Percentiles rank a stretch among this genome's conserved stretches.
These are phyloP conservation scores for Chrysomela aeneicollis DNA, from an alignment of 2,888 invertebrate species.

Conservation along the genomic window DNA sequence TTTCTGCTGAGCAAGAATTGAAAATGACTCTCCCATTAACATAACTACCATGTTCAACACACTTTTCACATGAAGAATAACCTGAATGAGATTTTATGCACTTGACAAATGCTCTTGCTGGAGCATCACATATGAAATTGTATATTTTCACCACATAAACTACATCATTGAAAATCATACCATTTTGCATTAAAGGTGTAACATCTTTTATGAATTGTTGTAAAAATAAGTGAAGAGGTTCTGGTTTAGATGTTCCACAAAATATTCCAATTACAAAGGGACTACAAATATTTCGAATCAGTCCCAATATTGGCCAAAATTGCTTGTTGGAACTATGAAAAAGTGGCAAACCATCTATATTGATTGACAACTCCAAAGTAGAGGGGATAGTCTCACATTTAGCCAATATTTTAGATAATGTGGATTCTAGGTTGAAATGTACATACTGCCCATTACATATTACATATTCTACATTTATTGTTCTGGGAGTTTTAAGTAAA, in stretches of 20 bases:
- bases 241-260: slow-evolving; percentile 33
- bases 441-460: slow-evolving; percentile 18
- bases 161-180: slow-evolving; percentile 21
- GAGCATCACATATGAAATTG: slow-evolving; percentile 31
- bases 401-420: slow-evolving; percentile 12
- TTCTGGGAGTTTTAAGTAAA: slow-evolving; percentile 19
- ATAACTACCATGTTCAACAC: too few species aligned
- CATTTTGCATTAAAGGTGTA: slow-evolving; percentile 18
- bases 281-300: slow-evolving; percentile 23
- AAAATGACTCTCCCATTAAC: too few species aligned
- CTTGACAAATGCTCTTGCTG: slow-evolving; percentile 31
- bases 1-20: neutral
- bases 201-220: slow-evolving; percentile 30
- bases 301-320: slow-evolving; percentile 31
- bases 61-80: slow-evolving; percentile 30
- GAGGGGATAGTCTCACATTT: slow-evolving; percentile 5
- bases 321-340: slow-evolving; percentile 29
- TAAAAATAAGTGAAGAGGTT: slow-evolving; percentile 25
- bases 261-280: slow-evolving; percentile 34
- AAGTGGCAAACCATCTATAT: slow-evolving; percentile 31
- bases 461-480: neutral
- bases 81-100: slow-evolving; percentile 31
- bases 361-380: slow-evolving; percentile 17
- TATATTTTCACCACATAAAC: slow-evolving; percentile 20
- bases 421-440: slow-evolving; percentile 13